A percentile compares a stretch with the other conserved stretches of the same genome.
Conservation (phyloP, 2,888 invertebrate genomes). For the Leptinotarsa peninsularis region DNA sequence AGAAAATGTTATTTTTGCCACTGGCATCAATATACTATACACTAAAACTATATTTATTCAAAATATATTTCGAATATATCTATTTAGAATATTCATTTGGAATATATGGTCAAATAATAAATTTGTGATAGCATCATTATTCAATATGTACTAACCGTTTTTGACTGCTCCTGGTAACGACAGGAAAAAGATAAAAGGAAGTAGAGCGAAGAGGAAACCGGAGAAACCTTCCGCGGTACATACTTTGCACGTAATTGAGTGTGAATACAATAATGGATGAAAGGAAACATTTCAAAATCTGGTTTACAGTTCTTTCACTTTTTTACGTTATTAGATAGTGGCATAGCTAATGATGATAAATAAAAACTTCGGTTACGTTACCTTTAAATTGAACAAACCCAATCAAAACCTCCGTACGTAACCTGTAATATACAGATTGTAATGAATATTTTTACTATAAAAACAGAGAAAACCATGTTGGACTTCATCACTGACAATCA, state of each 20-base stretch:
- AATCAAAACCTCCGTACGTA: too few species aligned
- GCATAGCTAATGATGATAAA: too few species aligned
- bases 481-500: too few species aligned
- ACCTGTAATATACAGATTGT: too few species aligned
- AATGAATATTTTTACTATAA: too few species aligned
- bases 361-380: slow-evolving; percentile 6
- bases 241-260: slow-evolving; percentile 33
- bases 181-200: slow-evolving; percentile 26
- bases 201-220: slow-evolving; percentile 38
- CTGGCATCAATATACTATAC: too few species aligned
- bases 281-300: slow-evolving; percentile 8
- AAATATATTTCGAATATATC: too few species aligned
- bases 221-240: slow-evolving; percentile 31
- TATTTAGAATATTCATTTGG: too few species aligned
- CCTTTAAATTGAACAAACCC: not conserved
- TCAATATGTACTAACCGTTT: not conserved
- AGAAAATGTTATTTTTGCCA: too few species aligned
- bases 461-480: too few species aligned
- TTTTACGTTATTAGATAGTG: not conserved
- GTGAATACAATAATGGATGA: slow-evolving; percentile 18
- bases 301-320: slow-evolving; percentile 11
- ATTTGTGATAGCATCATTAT: not conserved
- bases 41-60: too few species aligned
- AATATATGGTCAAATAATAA: too few species aligned
- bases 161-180: slow-evolving; percentile 24